These are phyloP conservation scores for Channallabes apus DNA, from an alignment of 2,797 vertebrate species.

Conservation along the genomic window DNA sequence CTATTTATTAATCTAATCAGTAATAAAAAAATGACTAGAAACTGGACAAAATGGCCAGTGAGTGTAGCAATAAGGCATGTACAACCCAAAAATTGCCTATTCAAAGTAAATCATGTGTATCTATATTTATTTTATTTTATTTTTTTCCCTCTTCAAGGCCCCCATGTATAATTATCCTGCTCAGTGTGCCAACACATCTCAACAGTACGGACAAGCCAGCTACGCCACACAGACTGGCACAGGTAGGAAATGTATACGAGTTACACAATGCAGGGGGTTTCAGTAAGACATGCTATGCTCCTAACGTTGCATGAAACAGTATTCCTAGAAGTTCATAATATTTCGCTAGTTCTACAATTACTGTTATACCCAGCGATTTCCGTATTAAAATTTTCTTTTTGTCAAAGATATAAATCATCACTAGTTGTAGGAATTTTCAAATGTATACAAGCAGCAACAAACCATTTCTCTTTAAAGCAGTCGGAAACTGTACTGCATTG, in stretches of 20 bases:
- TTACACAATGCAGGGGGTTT: background rate
- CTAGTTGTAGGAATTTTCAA: background rate
- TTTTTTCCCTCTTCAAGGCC: constrained; percentile 71
- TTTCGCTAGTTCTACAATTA: background rate
- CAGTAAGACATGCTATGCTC: background rate
- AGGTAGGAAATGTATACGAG: constrained; percentile 56
- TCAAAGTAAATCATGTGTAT: constrained; percentile 5
- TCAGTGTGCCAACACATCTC: constrained; percentile 92
- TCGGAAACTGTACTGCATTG: background rate
- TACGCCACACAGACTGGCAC: constrained; percentile 78
- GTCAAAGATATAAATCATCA: background rate
- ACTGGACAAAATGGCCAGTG: background rate
- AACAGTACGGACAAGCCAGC: constrained; percentile 81
- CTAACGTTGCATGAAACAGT: background rate
- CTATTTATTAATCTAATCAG: background rate
- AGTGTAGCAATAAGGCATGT: background rate
- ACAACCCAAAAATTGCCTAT: background rate
- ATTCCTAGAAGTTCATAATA: background rate
- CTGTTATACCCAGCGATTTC: background rate
- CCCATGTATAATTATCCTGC: constrained; percentile 85
- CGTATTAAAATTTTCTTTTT: background rate
- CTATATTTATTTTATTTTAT: too few species aligned
- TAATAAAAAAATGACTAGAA: background rate
- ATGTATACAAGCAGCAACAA: background rate
- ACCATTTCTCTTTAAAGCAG: background rate